Percentiles rank a stretch among this genome's conserved stretches.
These are phyloP conservation scores for Speoplatyrhinus poulsoni DNA, from an alignment of 2,113 vertebrate genomes.

Conservation along the genomic window DNA sequence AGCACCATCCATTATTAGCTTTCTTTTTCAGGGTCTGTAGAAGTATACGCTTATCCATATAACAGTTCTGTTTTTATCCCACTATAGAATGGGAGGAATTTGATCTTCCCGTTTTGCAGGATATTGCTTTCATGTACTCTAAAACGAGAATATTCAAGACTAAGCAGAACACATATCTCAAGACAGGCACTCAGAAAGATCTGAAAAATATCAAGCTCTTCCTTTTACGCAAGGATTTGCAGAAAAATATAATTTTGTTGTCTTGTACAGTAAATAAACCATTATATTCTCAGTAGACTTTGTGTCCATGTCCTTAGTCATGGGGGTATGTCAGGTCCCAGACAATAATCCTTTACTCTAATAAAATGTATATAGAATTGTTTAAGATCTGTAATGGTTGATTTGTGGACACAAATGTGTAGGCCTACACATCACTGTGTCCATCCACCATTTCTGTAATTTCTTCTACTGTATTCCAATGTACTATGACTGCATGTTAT, in stretches of 20 bases:
- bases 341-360: neutral
- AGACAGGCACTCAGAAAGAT: too few relatives aligned
- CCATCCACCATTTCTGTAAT: too few relatives aligned
- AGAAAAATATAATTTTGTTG: neutral
- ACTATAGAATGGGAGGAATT: constrained; percentile 17
- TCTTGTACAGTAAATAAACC: constrained; percentile 4
- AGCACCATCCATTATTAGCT: constrained; percentile 1
- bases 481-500: neutral
- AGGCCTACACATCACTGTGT: too few relatives aligned
- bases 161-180: neutral
- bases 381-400: too few relatives aligned
- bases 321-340: neutral
- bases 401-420: too few relatives aligned
- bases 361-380: too few relatives aligned
- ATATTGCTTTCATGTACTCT: neutral
- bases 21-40: constrained; percentile 15
- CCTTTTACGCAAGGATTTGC: too few relatives aligned
- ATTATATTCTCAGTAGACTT: constrained; percentile 6
- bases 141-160: too few relatives aligned
- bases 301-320: constrained; percentile 16
- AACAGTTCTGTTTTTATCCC: constrained; percentile 47
- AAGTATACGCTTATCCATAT: constrained; percentile 45
- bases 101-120: neutral
- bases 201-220: too few relatives aligned
- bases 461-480: too few relatives aligned